Evolutionary conservation across 2,113 vertebrate species (phyloP).

Genomic region (Tautogolabrus adspersus): DNA sequence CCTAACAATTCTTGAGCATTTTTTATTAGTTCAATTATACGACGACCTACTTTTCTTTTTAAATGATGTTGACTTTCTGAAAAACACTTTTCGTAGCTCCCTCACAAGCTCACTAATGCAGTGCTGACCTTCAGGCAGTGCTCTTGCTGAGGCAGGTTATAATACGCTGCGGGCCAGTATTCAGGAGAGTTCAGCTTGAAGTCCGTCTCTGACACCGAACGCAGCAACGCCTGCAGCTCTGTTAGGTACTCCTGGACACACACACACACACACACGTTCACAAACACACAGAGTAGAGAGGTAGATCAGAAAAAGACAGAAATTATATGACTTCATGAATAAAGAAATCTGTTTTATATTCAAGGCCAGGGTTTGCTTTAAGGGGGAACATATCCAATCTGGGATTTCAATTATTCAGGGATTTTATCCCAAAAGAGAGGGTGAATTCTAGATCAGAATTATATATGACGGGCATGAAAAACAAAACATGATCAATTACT

Average conservation of each 20-base stretch:
- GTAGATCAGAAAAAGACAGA: conserved; percentile 12
- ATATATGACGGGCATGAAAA: not conserved
- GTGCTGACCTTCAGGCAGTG: conserved; percentile 92
- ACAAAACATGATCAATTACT: not conserved
- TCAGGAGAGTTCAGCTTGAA: conserved; percentile 91
- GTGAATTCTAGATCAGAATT: not conserved
- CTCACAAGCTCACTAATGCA: not conserved
- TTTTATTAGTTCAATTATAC: not conserved
- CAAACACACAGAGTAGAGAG: conserved; percentile 19
- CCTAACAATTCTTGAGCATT: not conserved
- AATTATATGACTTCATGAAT: not conserved
- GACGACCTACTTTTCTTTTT: not conserved
- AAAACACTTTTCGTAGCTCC: not conserved
- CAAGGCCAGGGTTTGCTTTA: not conserved
- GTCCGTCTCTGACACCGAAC: conserved; percentile 90
- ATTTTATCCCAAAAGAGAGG: not conserved
- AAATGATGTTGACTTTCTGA: not conserved
- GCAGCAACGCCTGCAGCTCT: conserved; percentile 88
- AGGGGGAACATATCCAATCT: not conserved
- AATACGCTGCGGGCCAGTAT: conserved; percentile 89
- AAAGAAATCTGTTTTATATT: not conserved
- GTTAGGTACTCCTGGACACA: conserved; percentile 89
- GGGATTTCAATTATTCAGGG: not conserved
- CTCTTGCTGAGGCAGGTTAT: conserved; percentile 92
- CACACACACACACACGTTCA: conserved; percentile 68